Percentiles rank a stretch among this genome's conserved stretches.
These are phyloP conservation scores for Tridacna crocea DNA, from an alignment of 2,888 invertebrate genomes.

Conservation along the genomic window DNA sequence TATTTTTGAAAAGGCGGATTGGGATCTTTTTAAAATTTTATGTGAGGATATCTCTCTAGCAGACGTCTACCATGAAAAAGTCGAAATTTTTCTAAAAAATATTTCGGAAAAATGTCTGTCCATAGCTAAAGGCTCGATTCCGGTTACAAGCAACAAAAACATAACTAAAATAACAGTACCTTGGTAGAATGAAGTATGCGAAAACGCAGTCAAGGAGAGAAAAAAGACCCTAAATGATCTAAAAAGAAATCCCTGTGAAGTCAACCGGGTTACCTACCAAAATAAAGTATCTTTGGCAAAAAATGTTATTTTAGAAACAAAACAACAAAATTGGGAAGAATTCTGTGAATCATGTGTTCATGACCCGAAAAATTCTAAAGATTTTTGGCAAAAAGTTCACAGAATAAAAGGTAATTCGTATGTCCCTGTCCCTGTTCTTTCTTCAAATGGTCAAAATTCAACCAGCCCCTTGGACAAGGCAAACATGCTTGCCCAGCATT, in stretches of 20 bases:
- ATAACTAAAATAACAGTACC: background rate
- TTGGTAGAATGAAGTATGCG: slow-evolving; percentile 23
- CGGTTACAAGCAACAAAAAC: background rate
- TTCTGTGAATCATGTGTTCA: slow-evolving; percentile 14
- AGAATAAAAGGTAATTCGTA: slow-evolving; percentile 17
- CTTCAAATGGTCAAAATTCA: background rate
- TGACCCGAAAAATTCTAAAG: slow-evolving; percentile 8
- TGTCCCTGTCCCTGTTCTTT: slow-evolving; percentile 7
- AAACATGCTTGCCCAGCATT: slow-evolving; percentile 17
- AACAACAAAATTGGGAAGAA: slow-evolving; percentile 19
- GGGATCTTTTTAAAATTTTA: background rate
- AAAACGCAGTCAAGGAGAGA: slow-evolving; percentile 1
- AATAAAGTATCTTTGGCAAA: background rate
- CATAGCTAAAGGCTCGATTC: background rate
- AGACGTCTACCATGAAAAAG: background rate
- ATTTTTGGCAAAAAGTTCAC: slow-evolving; percentile 30
- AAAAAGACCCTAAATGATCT: slow-evolving; percentile 28
- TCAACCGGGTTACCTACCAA: slow-evolving; percentile 14
- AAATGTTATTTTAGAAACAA: background rate
- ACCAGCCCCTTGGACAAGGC: slow-evolving; percentile 16
- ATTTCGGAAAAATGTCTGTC: background rate
- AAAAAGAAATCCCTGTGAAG: slow-evolving; percentile 21
- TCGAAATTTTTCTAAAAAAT: background rate
- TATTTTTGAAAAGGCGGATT: slow-evolving; percentile 9
- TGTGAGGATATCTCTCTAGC: background rate